phyloP scores from a whole-genome alignment of 53 echinoderm and acorn worm genomes.

The Actinopyga echinites region DNA sequence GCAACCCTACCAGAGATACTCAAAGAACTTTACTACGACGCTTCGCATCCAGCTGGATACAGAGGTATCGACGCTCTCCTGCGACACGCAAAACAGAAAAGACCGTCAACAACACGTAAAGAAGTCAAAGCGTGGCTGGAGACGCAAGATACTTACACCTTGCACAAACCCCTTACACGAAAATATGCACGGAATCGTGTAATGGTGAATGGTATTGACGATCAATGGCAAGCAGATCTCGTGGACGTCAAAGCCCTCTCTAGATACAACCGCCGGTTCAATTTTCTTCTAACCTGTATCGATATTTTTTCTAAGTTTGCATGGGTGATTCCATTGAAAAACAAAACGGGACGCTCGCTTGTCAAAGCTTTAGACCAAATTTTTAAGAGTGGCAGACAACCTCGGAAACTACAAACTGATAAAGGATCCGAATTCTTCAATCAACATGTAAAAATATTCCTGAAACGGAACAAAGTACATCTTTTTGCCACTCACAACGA shows the following conservation, averaged over 20 bases:
- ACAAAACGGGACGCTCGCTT: constrained; percentile 20
- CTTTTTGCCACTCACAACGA: constrained; percentile 55
- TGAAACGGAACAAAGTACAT: constrained; percentile 8
- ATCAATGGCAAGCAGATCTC: constrained; percentile 64
- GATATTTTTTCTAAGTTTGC: constrained; percentile 59
- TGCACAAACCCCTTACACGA: neutral
- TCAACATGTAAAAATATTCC: neutral
- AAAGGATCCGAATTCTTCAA: constrained; percentile 45
- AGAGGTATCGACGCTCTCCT: neutral
- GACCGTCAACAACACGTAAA: neutral
- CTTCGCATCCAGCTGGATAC: constrained; percentile 31
- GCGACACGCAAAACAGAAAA: neutral
- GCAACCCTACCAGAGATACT: neutral
- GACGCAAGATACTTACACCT: constrained; percentile 17
- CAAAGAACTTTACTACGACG: constrained; percentile 14
- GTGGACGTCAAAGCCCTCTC: constrained; percentile 45
- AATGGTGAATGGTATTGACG: constrained; percentile 40
- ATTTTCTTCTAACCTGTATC: constrained; percentile 61
- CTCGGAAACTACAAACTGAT: constrained; percentile 37
- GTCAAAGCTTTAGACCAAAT: constrained; percentile 11
- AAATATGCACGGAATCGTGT: constrained; percentile 33
- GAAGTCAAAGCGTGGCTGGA: constrained; percentile 28
- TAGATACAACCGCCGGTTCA: constrained; percentile 29
- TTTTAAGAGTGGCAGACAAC: neutral
- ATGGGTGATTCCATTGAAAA: constrained; percentile 60